Evolutionary conservation across 2,888 invertebrate genomes (phyloP).

Genomic region (Artemia sinica): DNA sequence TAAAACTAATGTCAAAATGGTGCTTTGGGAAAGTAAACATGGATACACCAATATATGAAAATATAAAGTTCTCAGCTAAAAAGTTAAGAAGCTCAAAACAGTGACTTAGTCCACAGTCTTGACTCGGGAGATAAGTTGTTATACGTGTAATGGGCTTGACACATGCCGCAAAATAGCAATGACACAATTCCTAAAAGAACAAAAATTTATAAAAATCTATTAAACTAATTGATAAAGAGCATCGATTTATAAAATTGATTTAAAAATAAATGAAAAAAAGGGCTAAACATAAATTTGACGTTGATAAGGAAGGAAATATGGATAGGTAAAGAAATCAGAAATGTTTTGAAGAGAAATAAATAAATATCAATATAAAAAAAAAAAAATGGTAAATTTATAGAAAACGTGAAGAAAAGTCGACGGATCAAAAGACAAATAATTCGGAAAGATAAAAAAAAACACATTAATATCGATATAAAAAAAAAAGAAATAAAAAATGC

Average conservation of each 20-base stretch:
- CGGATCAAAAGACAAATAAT: too few species aligned
- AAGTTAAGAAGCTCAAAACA: constrained; percentile 85
- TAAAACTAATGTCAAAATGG: constrained; percentile 79
- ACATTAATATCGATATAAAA: too few species aligned
- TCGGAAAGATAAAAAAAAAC: too few species aligned
- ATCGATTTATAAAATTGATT: too few species aligned
- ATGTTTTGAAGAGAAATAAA: too few species aligned
- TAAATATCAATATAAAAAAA: too few species aligned
- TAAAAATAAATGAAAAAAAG: too few species aligned
- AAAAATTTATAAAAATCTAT: background rate
- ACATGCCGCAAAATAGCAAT: constrained; percentile 93
- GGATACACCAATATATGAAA: constrained; percentile 93
- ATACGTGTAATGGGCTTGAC: constrained; percentile 97
- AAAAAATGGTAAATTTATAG: too few species aligned
- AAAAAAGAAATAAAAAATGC: too few species aligned
- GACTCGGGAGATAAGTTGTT: constrained; percentile 83
- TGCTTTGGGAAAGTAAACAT: constrained; percentile 96
- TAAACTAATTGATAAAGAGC: background rate
- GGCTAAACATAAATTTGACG: too few species aligned
- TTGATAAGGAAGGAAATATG: background rate
- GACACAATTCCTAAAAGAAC: constrained; percentile 63
- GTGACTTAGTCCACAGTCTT: constrained; percentile 66
- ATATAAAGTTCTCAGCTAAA: constrained; percentile 92
- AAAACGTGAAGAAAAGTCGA: too few species aligned
- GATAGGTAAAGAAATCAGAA: background rate